A percentile compares a stretch with the other conserved stretches of the same genome.
Evolutionary conservation across 1,140 invertebrate genomes (phyloP).

Genomic region (Bicyclus anynana): DNA sequence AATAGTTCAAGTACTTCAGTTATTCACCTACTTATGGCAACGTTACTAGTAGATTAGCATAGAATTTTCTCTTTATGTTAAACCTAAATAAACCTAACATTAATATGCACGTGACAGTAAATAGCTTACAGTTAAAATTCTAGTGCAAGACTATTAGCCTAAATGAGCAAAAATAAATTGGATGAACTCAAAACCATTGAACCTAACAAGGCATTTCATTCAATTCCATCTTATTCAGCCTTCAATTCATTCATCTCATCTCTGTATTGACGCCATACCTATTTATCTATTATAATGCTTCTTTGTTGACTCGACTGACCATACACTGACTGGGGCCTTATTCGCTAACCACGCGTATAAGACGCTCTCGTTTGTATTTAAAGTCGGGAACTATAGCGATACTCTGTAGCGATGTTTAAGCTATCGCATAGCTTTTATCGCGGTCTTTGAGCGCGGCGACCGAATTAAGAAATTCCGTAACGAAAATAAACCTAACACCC

Average conservation of each 20-base stretch:
- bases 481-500: no score
- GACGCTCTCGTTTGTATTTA: neutral
- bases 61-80: no score
- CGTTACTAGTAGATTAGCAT: neutral
- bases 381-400: neutral
- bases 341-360: neutral
- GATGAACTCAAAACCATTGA: slow-evolving; percentile 24
- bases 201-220: slow-evolving; percentile 28
- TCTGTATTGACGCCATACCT: slow-evolving; percentile 20
- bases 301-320: slow-evolving; percentile 18
- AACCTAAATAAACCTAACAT: neutral
- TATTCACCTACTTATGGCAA: no score
- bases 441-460: no score
- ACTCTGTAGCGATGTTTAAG: no score
- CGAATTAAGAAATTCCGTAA: no score
- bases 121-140: slow-evolving; percentile 22
- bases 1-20: no score
- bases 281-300: slow-evolving; percentile 25
- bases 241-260: slow-evolving; percentile 26
- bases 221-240: slow-evolving; percentile 23
- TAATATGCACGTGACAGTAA: slow-evolving; percentile 10
- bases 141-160: slow-evolving; percentile 27
- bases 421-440: no score
- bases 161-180: slow-evolving; percentile 31
- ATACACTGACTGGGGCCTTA: neutral